These are phyloP conservation scores for Semotilus atromaculatus DNA, from an alignment of 2,797 vertebrate species.

Conservation along the genomic window DNA sequence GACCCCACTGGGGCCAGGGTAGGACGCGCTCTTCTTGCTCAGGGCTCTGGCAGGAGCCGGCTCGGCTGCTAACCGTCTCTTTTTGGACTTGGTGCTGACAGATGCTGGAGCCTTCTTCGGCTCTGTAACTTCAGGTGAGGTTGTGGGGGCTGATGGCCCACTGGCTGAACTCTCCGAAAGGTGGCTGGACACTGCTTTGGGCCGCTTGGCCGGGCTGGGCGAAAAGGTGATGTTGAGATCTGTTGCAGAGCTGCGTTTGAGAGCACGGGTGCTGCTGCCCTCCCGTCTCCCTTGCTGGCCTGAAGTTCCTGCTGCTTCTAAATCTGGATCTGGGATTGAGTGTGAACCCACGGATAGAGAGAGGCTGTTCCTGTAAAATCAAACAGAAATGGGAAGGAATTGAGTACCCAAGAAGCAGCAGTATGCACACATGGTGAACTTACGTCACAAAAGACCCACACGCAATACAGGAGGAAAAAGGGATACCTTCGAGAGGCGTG, in stretches of 20 bases:
- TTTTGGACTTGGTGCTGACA: conserved; percentile 85
- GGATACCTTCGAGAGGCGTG: conserved; percentile 98
- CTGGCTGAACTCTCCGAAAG: conserved; percentile 43
- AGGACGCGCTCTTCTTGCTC: conserved; percentile 86
- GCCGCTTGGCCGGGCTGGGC: conserved; percentile 92
- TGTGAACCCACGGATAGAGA: conserved; percentile 88
- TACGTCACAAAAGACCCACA: background rate
- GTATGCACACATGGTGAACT: background rate
- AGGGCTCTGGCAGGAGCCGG: conserved; percentile 72
- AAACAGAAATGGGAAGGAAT: conserved; percentile 51
- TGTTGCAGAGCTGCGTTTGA: conserved; percentile 94
- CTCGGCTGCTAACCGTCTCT: conserved; percentile 86
- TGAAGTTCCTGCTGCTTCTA: conserved; percentile 90
- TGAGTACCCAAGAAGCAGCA: background rate
- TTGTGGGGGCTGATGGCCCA: conserved; percentile 20
- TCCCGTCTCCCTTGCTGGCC: conserved; percentile 93
- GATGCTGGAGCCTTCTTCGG: conserved; percentile 74
- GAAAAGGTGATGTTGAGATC: conserved; percentile 92
- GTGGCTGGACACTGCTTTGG: conserved; percentile 85
- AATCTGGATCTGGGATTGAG: conserved; percentile 87
- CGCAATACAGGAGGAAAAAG: conserved; percentile 64
- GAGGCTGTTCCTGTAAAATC: conserved; percentile 88
- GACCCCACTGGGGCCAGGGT: conserved; percentile 81
- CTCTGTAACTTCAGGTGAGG: conserved; percentile 38
- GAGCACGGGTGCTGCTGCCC: conserved; percentile 82